phyloP scores from a whole-genome alignment of 2,113 vertebrate species.

The Petromus typicus region DNA sequence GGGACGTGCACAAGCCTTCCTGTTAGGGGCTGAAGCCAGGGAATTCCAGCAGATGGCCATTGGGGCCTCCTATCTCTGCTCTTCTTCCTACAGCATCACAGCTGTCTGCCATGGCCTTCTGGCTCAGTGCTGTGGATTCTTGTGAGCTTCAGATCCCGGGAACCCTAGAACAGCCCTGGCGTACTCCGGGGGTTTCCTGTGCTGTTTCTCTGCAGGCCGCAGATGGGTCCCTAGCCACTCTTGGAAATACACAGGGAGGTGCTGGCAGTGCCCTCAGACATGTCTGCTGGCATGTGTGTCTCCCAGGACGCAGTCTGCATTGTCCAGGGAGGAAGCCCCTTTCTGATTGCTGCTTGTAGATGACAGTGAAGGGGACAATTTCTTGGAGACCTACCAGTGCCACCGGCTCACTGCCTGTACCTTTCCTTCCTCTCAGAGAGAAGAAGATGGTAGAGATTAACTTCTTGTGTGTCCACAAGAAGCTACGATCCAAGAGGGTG shows the following conservation, averaged over 20 bases:
- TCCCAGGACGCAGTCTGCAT: background rate
- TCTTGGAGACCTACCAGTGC: too few species aligned
- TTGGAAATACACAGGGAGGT: background rate
- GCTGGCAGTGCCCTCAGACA: background rate
- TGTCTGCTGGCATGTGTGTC: background rate
- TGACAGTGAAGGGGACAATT: background rate
- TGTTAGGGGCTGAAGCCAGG: background rate
- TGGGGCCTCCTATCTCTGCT: background rate
- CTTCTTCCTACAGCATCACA: background rate
- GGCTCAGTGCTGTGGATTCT: background rate
- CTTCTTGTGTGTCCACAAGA: conserved; percentile 99
- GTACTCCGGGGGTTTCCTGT: background rate
- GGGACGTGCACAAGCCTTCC: background rate
- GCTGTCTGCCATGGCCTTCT: background rate
- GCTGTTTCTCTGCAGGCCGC: background rate
- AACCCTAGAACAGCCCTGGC: background rate
- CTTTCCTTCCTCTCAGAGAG: conserved; percentile 87
- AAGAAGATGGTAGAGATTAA: conserved; percentile 99
- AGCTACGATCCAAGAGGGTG: conserved; percentile 97
- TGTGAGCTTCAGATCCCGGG: background rate
- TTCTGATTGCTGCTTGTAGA: background rate
- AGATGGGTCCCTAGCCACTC: background rate
- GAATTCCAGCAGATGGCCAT: background rate
- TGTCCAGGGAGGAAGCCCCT: background rate
- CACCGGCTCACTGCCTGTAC: conserved; percentile 2